A percentile compares a stretch with the other conserved stretches of the same genome.
These are phyloP conservation scores for Rana temporaria DNA, from an alignment of 2,113 vertebrate species.

Conservation along the genomic window DNA sequence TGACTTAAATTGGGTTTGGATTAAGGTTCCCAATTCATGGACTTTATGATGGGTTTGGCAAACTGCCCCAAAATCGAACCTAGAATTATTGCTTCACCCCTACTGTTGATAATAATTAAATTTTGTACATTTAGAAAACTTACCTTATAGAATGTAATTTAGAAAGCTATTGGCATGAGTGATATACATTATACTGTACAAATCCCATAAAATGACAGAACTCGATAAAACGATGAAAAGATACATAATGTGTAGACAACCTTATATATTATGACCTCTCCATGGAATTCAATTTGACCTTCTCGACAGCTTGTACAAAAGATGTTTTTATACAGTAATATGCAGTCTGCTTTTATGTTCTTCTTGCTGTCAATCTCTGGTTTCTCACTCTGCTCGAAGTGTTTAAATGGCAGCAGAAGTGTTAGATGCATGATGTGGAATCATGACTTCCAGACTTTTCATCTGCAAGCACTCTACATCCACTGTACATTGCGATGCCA, in stretches of 20 bases:
- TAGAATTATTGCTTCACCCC: too few species aligned
- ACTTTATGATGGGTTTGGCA: too few species aligned
- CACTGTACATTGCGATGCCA: too few species aligned
- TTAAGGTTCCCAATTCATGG: too few species aligned
- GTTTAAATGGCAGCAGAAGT: not conserved
- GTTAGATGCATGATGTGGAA: slow-evolving; percentile 23
- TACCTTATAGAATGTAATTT: too few species aligned
- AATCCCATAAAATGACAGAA: not conserved
- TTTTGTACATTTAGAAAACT: too few species aligned
- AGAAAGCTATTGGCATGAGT: too few species aligned
- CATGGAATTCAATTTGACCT: slow-evolving; percentile 28
- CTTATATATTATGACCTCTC: not conserved
- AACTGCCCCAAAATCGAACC: too few species aligned
- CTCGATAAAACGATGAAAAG: not conserved
- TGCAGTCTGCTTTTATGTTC: slow-evolving; percentile 27
- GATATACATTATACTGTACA: not conserved
- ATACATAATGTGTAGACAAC: not conserved
- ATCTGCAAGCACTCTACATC: too few species aligned
- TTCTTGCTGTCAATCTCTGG: slow-evolving; percentile 17
- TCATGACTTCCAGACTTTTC: not conserved
- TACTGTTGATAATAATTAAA: too few species aligned
- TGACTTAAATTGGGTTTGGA: too few species aligned
- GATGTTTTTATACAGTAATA: slow-evolving; percentile 48
- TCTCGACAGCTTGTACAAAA: slow-evolving; percentile 28
- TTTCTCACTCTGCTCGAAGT: slow-evolving; percentile 8